Evolutionary conservation across 2,888 invertebrate genomes (phyloP), one percentile per base, ranked within the genome.

Genomic region (Cheilosia vernalis): DNA sequence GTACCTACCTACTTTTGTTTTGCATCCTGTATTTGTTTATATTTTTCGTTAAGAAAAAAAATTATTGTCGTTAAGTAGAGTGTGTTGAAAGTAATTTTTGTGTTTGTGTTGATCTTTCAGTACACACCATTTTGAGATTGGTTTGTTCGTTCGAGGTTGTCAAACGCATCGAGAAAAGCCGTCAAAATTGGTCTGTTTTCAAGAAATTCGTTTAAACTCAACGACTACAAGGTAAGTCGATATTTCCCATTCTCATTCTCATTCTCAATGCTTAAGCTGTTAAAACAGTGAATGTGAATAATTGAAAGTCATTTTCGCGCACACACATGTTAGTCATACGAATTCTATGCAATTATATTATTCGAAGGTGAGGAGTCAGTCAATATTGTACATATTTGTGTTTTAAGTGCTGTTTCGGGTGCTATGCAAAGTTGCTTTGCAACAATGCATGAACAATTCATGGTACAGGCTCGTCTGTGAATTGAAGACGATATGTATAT

Each of bases 121-220:
- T 40, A 17, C 6, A 56, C 37, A 70, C n/a, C 53, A 53, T 9
- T 21, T 13, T 17, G 51, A 76, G 60, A 44, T 63, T 66, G 51
- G 47, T 33, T 56, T 58, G 24, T 58, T 40, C 60, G 63, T 78
- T 80, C 44, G 56, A 42, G 24, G 64, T 47, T 63, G 42, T 69
- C 60, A 80, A 80, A 67, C 85, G 70, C 40, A 63, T 72, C n/a
- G 73, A 64, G 81, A 88, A 88, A 90, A 89, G 87, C 89, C 90
- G 90, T 88, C 92, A 92, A 92, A 92, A 92, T 92, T 91, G 92
- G 92, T 89, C 90, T 90, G 87, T 89, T 91, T 89, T 91, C 91
- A 89, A 91, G 90, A 89, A 91, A 91, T 78, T 92, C 91, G 88
- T 91, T 92, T 89, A 90, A 91, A 88, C 89, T 92, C 77, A 89